Evolutionary conservation across 2,888 invertebrate genomes (phyloP).

Genomic region (Cheilosia pagana): DNA sequence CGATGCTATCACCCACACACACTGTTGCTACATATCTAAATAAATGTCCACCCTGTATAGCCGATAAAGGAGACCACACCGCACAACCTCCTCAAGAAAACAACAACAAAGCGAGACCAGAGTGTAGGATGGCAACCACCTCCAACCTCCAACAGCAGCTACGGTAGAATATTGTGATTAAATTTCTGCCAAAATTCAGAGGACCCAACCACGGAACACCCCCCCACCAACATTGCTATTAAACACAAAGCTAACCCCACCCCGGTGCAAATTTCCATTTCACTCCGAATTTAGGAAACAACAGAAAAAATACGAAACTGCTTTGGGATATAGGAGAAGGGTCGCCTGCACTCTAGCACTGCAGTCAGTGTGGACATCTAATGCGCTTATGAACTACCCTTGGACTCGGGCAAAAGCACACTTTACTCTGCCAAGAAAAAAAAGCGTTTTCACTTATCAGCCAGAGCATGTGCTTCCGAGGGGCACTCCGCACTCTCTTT

Average conservation of each 20-base stretch:
- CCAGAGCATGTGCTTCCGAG: conserved; percentile 41
- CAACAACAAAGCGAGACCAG: conserved; percentile 44
- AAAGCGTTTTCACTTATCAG: conserved; percentile 23
- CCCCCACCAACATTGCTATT: conserved; percentile 39
- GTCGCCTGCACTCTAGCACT: conserved; percentile 35
- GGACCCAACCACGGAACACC: conserved; percentile 28
- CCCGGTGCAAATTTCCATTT: conserved; percentile 53
- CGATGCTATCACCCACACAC: not conserved
- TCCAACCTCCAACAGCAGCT: conserved; percentile 31
- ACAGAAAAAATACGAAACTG: not conserved
- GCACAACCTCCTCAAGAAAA: conserved; percentile 36
- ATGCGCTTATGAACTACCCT: conserved; percentile 56
- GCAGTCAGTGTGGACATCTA: conserved; percentile 56
- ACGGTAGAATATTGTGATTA: conserved; percentile 64
- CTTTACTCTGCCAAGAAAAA: conserved; percentile 26
- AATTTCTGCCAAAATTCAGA: conserved; percentile 65
- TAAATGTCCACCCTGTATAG: conserved; percentile 32
- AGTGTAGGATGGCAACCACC: conserved; percentile 44
- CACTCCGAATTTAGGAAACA: conserved; percentile 24
- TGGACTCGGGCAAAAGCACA: conserved; percentile 40
- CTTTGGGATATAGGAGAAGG: conserved; percentile 10
- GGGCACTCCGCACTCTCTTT: conserved; percentile 43
- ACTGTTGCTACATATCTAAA: not conserved
- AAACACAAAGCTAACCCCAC: conserved; percentile 48
- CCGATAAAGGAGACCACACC: conserved; percentile 25